Evolutionary conservation across 2,113 vertebrate species (phyloP).

Genomic region (Hystrix brachyura): DNA sequence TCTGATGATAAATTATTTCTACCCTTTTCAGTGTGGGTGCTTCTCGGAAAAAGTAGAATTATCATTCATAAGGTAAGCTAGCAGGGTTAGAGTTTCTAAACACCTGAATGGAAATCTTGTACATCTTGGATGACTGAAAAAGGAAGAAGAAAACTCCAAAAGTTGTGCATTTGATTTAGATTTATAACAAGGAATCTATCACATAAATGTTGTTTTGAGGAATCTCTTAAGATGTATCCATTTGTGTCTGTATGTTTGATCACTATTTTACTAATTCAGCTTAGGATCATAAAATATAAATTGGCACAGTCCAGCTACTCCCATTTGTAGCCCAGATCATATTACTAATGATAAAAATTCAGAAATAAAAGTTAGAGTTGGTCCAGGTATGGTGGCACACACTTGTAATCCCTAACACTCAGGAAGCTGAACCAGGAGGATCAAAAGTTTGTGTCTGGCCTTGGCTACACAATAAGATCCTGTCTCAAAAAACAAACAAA

Average conservation of each 20-base stretch:
- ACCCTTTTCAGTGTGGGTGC: background rate
- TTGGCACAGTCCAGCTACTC: background rate
- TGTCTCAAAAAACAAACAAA: background rate
- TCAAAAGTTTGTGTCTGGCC: background rate
- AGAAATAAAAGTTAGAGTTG: background rate
- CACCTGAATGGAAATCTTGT: background rate
- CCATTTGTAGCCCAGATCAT: background rate
- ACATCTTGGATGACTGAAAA: background rate
- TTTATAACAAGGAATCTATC: background rate
- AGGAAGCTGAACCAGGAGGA: background rate
- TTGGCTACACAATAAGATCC: background rate
- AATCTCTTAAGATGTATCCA: background rate
- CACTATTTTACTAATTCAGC: background rate
- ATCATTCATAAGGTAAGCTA: background rate
- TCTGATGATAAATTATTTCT: background rate
- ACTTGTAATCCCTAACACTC: background rate
- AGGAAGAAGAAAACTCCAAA: background rate
- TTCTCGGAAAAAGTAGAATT: background rate
- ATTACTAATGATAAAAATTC: slow-evolving; percentile 7
- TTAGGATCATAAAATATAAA: background rate
- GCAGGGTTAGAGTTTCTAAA: background rate
- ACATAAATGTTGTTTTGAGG: background rate
- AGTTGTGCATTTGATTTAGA: background rate
- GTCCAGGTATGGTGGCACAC: background rate
- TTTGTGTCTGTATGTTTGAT: background rate